These are phyloP conservation scores for Hyphantria cunea DNA, from an alignment of 1,140 invertebrate genomes.

Conservation along the genomic window DNA sequence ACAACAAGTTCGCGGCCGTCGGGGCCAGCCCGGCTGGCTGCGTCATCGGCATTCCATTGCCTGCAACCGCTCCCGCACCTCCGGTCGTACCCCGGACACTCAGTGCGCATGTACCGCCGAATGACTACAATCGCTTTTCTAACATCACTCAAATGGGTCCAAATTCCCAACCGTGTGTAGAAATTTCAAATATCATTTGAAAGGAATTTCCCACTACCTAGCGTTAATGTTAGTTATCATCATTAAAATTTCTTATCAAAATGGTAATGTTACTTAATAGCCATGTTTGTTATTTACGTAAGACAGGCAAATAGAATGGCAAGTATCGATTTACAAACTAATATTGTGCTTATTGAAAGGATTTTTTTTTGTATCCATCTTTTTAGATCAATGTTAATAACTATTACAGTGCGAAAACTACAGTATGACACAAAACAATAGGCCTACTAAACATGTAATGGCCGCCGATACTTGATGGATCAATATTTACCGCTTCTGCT, in stretches of 20 bases:
- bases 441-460: constrained; percentile 46
- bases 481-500: constrained; percentile 77
- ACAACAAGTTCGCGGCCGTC: constrained; percentile 71
- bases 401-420: background rate
- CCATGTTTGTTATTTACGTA: too few relatives aligned
- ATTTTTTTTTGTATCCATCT: too few relatives aligned
- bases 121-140: constrained; percentile 66
- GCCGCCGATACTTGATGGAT: constrained; percentile 58
- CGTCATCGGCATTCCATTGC: constrained; percentile 77
- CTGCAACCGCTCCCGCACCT: constrained; percentile 47
- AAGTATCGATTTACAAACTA: too few relatives aligned
- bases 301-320: too few relatives aligned
- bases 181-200: background rate
- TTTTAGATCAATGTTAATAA: too few relatives aligned
- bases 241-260: too few relatives aligned
- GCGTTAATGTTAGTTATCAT: too few relatives aligned
- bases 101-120: constrained; percentile 73
- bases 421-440: constrained; percentile 18
- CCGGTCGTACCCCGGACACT: constrained; percentile 45
- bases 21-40: constrained; percentile 56
- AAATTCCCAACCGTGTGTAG: background rate
- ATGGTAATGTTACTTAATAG: too few relatives aligned
- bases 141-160: background rate
- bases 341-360: too few relatives aligned
- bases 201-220: too few relatives aligned